Base-by-base conservation (phyloP, 2,888 invertebrate species). In the Acanthacorydalis orientalis region DNA sequence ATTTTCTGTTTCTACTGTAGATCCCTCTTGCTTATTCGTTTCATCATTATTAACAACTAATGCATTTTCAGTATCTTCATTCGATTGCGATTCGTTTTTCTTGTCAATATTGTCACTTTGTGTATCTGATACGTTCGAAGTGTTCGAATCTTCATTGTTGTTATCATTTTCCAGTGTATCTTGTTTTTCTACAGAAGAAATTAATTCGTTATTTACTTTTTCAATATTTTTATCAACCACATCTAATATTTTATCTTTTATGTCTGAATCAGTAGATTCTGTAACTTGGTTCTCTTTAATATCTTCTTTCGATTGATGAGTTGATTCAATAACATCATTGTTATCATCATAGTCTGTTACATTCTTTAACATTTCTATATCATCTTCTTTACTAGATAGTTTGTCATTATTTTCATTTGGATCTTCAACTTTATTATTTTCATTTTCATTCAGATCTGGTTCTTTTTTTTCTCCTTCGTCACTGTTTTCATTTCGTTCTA, bases 311-410 rank as follows among this genome's bases (percentile, higher is more conserved):
- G n/a, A 33, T 16, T 8, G 8, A 35, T 33, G 16, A 47, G 7
- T 23, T 33, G 38, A 46, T 31, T 12, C 33, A 15, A 44, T n/a
- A 11, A 3, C 37, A 11, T 51, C 49, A 37, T 50, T 33, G 9
- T 51, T 51, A 12, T 46, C 34, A 31, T 50, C 50, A 46, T 47
- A 48, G 1, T 41, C 42, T 12, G 14, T 14, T 37, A 9, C 14
- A 9, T 14, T 33, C 2, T 11, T 12, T 8, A 14, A 31, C 9
- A 32, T 7, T 4, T 16, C 14, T 41, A 6, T 23, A 7, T 16
- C 10, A 7, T 11, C 31, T 23, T 33, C 43, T 12, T 33, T 16
- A n/a, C 23, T 44, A 44, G 31, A 15, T 34, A 31, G 11, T 38
- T 38, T 23, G 7, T 47, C 33, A 7, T 47, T 34, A 33, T 14